A percentile compares a stretch with the other conserved stretches of the same genome.
These are phyloP conservation scores for Anadara kagoshimensis DNA, from an alignment of 1,140 invertebrate species.

Conservation along the genomic window DNA sequence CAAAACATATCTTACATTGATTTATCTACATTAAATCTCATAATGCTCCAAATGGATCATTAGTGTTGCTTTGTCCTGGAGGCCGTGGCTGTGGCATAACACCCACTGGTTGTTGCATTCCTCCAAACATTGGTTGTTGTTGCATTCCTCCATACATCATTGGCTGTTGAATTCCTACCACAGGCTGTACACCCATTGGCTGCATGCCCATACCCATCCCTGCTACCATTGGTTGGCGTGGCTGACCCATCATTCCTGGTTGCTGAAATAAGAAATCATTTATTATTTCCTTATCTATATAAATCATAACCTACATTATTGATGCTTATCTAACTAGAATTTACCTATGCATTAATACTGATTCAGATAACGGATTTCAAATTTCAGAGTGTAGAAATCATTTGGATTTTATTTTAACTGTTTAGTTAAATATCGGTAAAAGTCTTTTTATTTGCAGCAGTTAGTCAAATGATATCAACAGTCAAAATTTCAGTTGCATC, in stretches of 20 bases:
- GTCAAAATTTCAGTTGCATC: neutral
- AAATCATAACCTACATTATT: neutral
- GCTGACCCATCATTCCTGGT: constrained; percentile 28
- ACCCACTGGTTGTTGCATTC: constrained; percentile 33
- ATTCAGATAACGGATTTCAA: neutral
- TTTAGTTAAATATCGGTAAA: neutral
- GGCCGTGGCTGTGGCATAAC: constrained; percentile 45
- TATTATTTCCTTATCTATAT: constrained; percentile 1
- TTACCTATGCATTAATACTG: constrained; percentile 25
- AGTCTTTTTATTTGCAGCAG: neutral
- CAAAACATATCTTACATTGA: too few species aligned
- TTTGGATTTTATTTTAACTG: neutral
- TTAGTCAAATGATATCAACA: neutral
- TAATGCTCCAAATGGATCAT: constrained; percentile 64
- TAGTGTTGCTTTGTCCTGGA: constrained; percentile 39
- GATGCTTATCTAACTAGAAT: constrained; percentile 1
- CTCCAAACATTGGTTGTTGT: constrained; percentile 31
- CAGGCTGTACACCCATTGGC: constrained; percentile 46
- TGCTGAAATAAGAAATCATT: constrained; percentile 21
- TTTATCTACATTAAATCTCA: constrained; percentile 30
- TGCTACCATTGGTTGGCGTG: constrained; percentile 1
- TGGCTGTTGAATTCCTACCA: constrained; percentile 3
- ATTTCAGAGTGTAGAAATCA: neutral
- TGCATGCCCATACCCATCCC: constrained; percentile 45
- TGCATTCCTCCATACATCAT: constrained; percentile 37